Evolutionary conservation across 2,797 vertebrate species (phyloP).

Genomic region (Parauchenoglanis ngamensis): DNA sequence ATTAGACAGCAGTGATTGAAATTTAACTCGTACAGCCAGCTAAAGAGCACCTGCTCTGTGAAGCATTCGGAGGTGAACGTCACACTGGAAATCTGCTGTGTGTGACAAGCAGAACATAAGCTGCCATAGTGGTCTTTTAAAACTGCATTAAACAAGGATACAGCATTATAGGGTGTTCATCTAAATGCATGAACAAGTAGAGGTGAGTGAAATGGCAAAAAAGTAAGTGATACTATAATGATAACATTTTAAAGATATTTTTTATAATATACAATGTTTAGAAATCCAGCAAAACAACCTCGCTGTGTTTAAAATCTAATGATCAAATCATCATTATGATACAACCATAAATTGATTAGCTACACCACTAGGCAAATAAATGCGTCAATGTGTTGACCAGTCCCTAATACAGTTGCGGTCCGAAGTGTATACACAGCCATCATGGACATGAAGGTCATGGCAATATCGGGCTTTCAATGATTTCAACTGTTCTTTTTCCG

Average conservation of each 20-base stretch:
- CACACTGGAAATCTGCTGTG: background rate
- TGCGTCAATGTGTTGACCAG: background rate
- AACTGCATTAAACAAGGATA: background rate
- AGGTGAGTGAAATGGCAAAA: too few species aligned
- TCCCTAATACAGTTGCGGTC: too few species aligned
- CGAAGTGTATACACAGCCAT: too few species aligned
- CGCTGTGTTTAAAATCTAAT: background rate
- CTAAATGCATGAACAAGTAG: background rate
- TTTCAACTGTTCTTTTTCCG: too few species aligned
- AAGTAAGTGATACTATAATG: background rate
- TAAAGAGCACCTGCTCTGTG: background rate
- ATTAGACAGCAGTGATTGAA: background rate
- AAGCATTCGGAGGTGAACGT: background rate
- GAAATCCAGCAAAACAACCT: background rate
- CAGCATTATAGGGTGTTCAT: background rate
- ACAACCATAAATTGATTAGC: background rate
- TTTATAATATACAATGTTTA: background rate
- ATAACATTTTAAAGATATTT: background rate
- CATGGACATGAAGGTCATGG: too few species aligned
- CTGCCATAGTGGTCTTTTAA: background rate
- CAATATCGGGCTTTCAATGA: too few species aligned
- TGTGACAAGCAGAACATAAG: background rate
- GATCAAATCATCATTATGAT: background rate
- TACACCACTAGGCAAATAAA: background rate
- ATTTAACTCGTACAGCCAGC: background rate